phyloP scores from a whole-genome alignment of 2,888 invertebrate species.

The Erynnis tages region DNA sequence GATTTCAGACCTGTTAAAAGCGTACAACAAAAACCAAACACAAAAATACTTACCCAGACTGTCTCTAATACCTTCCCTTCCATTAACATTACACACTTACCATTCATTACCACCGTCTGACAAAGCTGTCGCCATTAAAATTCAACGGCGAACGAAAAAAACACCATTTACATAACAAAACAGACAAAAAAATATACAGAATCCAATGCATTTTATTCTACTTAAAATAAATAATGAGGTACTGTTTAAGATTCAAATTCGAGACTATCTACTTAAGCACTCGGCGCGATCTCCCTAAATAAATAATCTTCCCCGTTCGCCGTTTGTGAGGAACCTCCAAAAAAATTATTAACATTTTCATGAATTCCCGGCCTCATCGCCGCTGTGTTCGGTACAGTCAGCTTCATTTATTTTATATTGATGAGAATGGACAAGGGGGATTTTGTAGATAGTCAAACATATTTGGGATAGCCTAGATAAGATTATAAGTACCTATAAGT shows the following conservation, averaged over 20 bases:
- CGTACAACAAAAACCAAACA: too few species aligned
- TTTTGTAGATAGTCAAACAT: too few species aligned
- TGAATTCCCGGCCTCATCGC: conserved; percentile 30
- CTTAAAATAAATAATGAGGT: conserved; percentile 72
- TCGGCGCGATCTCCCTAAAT: conserved; percentile 51
- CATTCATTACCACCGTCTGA: conserved; percentile 23
- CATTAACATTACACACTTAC: conserved; percentile 23
- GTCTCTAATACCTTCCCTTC: conserved; percentile 14
- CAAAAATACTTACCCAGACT: too few species aligned
- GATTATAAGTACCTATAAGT: too few species aligned
- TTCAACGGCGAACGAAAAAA: conserved; percentile 48
- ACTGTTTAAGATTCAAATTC: conserved; percentile 72
- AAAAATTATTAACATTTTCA: conserved; percentile 41
- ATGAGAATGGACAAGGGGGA: too few species aligned
- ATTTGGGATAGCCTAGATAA: too few species aligned
- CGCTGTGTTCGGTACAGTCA: conserved; percentile 3
- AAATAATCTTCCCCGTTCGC: conserved; percentile 61
- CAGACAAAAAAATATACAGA: neutral
- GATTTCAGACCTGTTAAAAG: too few species aligned
- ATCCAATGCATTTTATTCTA: conserved; percentile 59
- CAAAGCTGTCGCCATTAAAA: conserved; percentile 33
- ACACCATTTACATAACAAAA: conserved; percentile 49
- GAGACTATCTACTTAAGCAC: conserved; percentile 63
- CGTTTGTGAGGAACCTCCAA: conserved; percentile 38
- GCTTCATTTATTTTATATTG: too few species aligned